Conservation (phyloP, 2,113 vertebrate species). For the Leucopternis melanops region DNA sequence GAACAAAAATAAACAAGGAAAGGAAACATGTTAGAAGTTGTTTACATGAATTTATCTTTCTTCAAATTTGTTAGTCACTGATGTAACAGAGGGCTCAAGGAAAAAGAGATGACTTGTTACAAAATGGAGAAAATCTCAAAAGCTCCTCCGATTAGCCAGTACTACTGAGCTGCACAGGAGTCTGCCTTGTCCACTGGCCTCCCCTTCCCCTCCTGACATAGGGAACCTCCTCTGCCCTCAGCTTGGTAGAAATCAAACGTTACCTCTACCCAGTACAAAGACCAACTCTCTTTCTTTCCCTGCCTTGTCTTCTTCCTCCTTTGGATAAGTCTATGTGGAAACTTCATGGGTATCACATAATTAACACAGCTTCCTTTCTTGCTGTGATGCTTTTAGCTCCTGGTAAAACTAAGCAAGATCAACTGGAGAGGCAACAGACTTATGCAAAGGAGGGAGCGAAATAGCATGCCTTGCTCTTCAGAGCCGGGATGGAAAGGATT, state of each 20-base stretch:
- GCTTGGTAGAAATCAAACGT: neutral
- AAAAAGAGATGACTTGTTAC: neutral
- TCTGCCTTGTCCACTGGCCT: neutral
- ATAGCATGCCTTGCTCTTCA: neutral
- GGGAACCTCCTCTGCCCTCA: neutral
- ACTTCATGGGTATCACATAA: neutral
- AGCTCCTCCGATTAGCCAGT: neutral
- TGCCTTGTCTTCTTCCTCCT: neutral
- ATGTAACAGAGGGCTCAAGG: neutral
- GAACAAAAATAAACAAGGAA: neutral
- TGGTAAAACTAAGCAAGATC: neutral
- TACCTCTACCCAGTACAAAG: neutral
- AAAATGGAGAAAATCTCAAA: neutral
- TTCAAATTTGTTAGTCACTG: neutral
- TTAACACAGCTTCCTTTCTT: neutral
- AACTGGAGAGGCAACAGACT: neutral
- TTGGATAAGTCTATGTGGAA: neutral
- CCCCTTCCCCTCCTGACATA: neutral
- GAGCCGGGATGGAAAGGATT: neutral
- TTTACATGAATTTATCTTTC: neutral
- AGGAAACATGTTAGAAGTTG: neutral
- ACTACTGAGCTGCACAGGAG: neutral
- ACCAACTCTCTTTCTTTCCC: neutral
- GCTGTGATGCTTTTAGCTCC: neutral
- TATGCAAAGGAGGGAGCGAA: neutral